Evolutionary conservation across 2,797 vertebrate species (phyloP).

Genomic region (Melanotaenia maccullochi): DNA sequence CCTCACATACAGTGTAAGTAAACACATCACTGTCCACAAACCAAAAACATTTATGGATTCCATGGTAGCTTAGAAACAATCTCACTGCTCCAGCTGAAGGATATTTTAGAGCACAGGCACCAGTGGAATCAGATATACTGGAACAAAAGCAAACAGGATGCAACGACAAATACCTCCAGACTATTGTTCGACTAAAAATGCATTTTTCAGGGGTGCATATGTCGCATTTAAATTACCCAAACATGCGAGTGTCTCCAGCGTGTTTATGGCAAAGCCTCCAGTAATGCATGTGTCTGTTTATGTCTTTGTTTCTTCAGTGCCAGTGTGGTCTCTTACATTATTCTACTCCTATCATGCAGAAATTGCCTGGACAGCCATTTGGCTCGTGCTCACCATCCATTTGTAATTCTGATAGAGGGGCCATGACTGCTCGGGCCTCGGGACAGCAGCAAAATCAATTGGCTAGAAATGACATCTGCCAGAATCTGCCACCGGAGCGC

Average conservation of each 20-base stretch:
- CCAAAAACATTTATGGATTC: conserved; percentile 50
- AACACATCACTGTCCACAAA: conserved; percentile 50
- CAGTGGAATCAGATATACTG: conserved; percentile 28
- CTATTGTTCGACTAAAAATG: conserved; percentile 25
- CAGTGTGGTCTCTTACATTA: conserved; percentile 68
- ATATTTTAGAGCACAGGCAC: conserved; percentile 46
- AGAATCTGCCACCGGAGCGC: conserved; percentile 78
- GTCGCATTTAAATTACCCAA: conserved; percentile 20
- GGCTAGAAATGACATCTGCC: conserved; percentile 89
- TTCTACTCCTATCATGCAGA: conserved; percentile 78
- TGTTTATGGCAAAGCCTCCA: conserved; percentile 31
- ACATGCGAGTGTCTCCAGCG: conserved; percentile 23
- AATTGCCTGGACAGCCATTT: conserved; percentile 82
- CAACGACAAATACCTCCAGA: conserved; percentile 35
- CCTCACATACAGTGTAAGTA: conserved; percentile 16
- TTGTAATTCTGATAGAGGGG: conserved; percentile 81
- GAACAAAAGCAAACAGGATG: conserved; percentile 18
- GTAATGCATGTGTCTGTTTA: conserved; percentile 29
- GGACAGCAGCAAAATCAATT: conserved; percentile 87
- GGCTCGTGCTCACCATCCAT: conserved; percentile 78
- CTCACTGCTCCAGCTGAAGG: conserved; percentile 37
- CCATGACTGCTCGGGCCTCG: conserved; percentile 74
- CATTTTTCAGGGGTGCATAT: conserved; percentile 27
- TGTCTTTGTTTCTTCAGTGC: conserved; percentile 52
- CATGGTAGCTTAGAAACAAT: conserved; percentile 52